phyloP scores from a whole-genome alignment of 2,113 vertebrate genomes.

The Takifugu bimaculatus region DNA sequence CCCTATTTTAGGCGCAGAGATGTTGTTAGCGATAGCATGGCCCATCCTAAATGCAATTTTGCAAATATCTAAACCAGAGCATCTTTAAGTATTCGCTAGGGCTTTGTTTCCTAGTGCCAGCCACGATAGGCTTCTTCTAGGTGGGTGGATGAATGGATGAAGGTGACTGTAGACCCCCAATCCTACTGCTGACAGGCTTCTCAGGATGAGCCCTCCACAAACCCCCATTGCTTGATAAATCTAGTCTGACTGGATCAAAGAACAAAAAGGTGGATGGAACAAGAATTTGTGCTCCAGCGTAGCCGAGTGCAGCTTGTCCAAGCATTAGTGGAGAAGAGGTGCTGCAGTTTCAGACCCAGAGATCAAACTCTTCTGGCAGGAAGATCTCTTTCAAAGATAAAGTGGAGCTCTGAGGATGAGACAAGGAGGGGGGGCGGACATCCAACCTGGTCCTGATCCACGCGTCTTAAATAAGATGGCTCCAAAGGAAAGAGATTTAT shows the following conservation, averaged over 20 bases:
- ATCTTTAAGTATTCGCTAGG: too few relatives aligned
- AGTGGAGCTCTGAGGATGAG: constrained; percentile 29
- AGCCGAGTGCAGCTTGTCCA: constrained; percentile 9
- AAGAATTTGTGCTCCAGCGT: not conserved
- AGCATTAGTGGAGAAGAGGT: constrained; percentile 14
- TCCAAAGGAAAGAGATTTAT: constrained; percentile 34
- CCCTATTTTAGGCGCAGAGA: too few relatives aligned
- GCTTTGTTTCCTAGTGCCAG: too few relatives aligned
- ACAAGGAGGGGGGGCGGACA: constrained; percentile 40
- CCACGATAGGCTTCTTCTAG: too few relatives aligned
- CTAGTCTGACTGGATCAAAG: not conserved
- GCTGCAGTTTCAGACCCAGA: constrained; percentile 41
- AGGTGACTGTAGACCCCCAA: not conserved
- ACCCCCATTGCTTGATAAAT: not conserved
- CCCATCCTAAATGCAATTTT: too few relatives aligned
- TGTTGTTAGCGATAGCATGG: too few relatives aligned
- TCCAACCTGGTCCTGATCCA: constrained; percentile 53
- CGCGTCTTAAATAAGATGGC: constrained; percentile 42
- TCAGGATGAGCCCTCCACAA: constrained; percentile 6
- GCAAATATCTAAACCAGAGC: too few relatives aligned
- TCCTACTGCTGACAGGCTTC: not conserved
- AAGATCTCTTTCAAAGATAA: constrained; percentile 26
- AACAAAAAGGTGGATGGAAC: not conserved
- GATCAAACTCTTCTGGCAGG: constrained; percentile 36
- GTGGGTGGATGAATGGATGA: not conserved